A percentile compares a stretch with the other conserved stretches of the same genome.
Conservation (phyloP, 2,888 invertebrate species). For the Microchrysa polita region DNA sequence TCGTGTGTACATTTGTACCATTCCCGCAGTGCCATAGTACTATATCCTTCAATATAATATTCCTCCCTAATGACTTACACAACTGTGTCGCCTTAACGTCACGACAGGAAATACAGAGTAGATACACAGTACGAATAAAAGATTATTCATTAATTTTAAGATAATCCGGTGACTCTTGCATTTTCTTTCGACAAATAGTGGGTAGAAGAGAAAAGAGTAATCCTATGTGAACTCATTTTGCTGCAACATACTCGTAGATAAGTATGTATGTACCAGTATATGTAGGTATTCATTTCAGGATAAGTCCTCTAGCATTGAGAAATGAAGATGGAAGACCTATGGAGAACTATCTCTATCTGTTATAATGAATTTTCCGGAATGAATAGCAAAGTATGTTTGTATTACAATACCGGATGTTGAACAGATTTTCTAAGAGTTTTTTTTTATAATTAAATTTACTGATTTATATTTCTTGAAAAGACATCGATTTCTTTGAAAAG, state of each 20-base stretch:
- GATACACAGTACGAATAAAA: too few species aligned
- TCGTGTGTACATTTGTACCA: too few species aligned
- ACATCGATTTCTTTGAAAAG: too few species aligned
- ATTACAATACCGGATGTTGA: not conserved
- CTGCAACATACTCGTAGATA: too few species aligned
- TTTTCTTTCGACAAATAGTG: too few species aligned
- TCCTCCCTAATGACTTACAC: not conserved
- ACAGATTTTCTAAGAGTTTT: too few species aligned
- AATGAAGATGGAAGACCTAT: constrained; percentile 1
- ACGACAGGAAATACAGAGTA: not conserved
- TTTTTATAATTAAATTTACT: too few species aligned
- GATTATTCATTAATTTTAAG: not conserved
- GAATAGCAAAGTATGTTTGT: constrained; percentile 3
- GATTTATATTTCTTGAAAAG: too few species aligned
- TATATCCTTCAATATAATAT: constrained; percentile 5
- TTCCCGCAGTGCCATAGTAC: too few species aligned
- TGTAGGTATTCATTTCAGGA: not conserved
- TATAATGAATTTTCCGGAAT: not conserved
- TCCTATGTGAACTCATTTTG: not conserved
- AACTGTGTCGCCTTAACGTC: not conserved
- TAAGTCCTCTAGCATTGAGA: not conserved
- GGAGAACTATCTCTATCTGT: not conserved
- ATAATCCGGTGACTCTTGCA: not conserved
- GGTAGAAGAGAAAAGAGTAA: too few species aligned
- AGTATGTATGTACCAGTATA: too few species aligned